These are phyloP conservation scores for Myripristis murdjan DNA, from an alignment of 2,797 vertebrate species.

Conservation along the genomic window DNA sequence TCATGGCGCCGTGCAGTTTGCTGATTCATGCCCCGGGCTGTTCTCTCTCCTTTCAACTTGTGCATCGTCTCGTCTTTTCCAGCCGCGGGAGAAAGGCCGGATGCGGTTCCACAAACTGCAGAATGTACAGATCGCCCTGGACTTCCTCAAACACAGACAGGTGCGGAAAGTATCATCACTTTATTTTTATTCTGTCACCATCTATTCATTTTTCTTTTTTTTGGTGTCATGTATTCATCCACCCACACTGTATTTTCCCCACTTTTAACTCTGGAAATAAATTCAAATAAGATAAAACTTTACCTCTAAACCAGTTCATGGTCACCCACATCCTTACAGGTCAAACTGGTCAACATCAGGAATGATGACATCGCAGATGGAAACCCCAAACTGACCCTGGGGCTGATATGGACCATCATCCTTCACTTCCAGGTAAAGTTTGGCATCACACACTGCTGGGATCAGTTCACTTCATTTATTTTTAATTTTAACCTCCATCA, in stretches of 20 bases:
- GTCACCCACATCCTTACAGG: slow-evolving; percentile 79
- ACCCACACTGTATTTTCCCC: no score
- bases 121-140: slow-evolving; percentile 98
- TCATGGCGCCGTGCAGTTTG: slow-evolving; percentile 43
- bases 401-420: slow-evolving; percentile 98
- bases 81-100: slow-evolving; percentile 93
- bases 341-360: slow-evolving; percentile 97
- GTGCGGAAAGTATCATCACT: no score
- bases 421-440: slow-evolving; percentile 94
- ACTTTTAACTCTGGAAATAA: no score
- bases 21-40: background rate
- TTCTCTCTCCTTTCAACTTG: slow-evolving; percentile 23
- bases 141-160: slow-evolving; percentile 96
- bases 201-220: no score
- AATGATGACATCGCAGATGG: slow-evolving; percentile 97
- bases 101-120: slow-evolving; percentile 99
- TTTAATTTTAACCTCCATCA: background rate
- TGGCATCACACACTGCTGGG: background rate
- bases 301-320: no score
- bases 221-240: no score
- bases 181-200: background rate
- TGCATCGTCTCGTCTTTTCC: no score
- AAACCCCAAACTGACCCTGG: slow-evolving; percentile 96
- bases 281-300: no score
- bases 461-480: no score